Base-by-base conservation (phyloP, 2,113 vertebrate species). In the Calidris pugnax region DNA sequence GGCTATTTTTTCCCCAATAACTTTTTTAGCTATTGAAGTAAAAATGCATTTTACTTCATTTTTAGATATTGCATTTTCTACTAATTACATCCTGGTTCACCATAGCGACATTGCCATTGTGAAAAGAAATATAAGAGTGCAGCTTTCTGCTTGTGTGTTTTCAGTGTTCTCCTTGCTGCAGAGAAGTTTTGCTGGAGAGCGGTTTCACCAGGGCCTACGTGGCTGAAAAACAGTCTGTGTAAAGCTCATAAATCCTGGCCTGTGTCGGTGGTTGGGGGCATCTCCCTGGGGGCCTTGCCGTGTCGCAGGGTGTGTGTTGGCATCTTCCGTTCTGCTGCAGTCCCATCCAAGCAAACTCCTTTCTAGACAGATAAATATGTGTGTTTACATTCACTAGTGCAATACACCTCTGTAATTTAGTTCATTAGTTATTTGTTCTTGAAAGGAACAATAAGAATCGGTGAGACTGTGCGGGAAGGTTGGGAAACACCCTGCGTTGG, bases 31-130 rank as follows among this genome's bases (percentile, higher is more conserved):
- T 50, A 21, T 9, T 68, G 72, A 86, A 60, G 57, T 47, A 64
- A 92, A 94, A 89, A 56, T 4, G 4, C 19, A 19, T 66, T 92
- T 88, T 62, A 23, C 10, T 68, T 39, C 32, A 35, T 59, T 87
- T 83, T 62, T 59, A 16, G 48, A 7, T 3, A 12, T 48, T 85
- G 28, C 17, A 5, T 33, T 64, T 87, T 83, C 73, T 55, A 21
- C 32, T 37, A 57, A 53, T 73, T 63, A 10, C 1, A 2, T 76
- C 17, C 0, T 4, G 21, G 14, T 35, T 87, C 3, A 0, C 74
- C 60, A 7, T 1, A 35, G 64, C 27, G 81, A 62, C 21, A 3
- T 18, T 8, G 8, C 55, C 8, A 0, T 71, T 57, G 35, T 6
- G 23, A 74, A 43, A 43, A 51, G 27, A 18, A 51, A 47, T 22